Conservation (phyloP, 2,113 vertebrate species). For the Sceloporus tristichus region DNA sequence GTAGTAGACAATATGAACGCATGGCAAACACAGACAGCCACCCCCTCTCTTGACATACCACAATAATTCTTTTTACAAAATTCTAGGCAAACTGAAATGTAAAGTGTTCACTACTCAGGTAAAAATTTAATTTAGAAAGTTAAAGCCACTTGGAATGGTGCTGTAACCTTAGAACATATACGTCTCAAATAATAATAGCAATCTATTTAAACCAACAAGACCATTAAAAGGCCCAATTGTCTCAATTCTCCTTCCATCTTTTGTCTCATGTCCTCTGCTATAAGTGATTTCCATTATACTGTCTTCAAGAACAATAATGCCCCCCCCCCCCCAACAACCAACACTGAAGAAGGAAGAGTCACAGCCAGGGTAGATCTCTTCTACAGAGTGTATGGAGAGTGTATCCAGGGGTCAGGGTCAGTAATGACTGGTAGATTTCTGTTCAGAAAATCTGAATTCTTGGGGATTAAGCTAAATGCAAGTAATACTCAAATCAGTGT, state of each 20-base stretch:
- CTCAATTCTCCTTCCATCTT: no score
- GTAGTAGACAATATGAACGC: conserved; percentile 51
- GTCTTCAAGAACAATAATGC: not conserved
- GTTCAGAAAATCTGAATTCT: no score
- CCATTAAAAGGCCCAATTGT: not conserved
- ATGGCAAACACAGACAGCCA: conserved; percentile 33
- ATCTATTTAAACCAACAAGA: not conserved
- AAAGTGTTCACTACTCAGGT: conserved; percentile 26
- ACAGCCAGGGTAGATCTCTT: no score
- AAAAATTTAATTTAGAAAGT: conserved; percentile 25
- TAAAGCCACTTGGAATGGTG: conserved; percentile 31
- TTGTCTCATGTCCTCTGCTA: no score
- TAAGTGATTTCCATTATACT: not conserved
- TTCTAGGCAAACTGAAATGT: conserved; percentile 30
- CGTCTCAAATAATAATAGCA: not conserved
- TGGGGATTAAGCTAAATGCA: not conserved
- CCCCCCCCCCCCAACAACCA: not conserved
- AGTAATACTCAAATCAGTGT: not conserved
- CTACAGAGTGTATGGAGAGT: no score
- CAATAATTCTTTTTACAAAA: conserved; percentile 32
- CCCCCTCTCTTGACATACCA: conserved; percentile 52
- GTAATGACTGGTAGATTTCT: no score
- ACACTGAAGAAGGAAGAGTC: not conserved
- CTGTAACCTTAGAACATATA: conserved; percentile 17
- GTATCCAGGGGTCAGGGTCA: no score